Percentiles rank a stretch among this genome's conserved stretches.
Evolutionary conservation across 2,797 vertebrate species (phyloP).

Genomic region (Holocentrus rufus): DNA sequence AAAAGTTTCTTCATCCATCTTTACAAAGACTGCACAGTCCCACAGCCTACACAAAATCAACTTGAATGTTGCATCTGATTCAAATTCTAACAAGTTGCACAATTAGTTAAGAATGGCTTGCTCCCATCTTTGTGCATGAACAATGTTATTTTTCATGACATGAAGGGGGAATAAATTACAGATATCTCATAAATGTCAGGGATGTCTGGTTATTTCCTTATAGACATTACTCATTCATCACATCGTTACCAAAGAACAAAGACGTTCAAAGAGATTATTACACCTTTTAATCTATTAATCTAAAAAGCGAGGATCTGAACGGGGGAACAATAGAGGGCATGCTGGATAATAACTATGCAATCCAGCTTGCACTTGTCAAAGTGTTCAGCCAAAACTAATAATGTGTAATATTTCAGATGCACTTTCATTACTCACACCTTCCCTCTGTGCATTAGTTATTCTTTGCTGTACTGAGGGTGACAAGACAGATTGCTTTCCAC

Average conservation of each 20-base stretch:
- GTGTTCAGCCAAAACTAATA: slow-evolving; percentile 44
- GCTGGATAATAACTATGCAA: slow-evolving; percentile 32
- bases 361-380: slow-evolving; percentile 38
- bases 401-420: slow-evolving; percentile 45
- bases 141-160: not conserved
- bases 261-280: not conserved
- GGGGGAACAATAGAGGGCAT: slow-evolving; percentile 15
- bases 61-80: no score
- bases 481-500: slow-evolving; percentile 49
- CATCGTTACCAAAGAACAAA: slow-evolving; percentile 4
- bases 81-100: not conserved
- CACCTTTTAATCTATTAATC: slow-evolving; percentile 4
- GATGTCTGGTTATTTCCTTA: slow-evolving; percentile 1
- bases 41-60: no score
- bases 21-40: no score
- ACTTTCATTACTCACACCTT: slow-evolving; percentile 48
- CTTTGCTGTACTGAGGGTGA: slow-evolving; percentile 45
- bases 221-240: slow-evolving; percentile 7
- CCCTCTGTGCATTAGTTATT: slow-evolving; percentile 36
- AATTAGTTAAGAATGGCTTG: not conserved
- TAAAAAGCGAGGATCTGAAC: slow-evolving; percentile 10
- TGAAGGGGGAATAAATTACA: not conserved
- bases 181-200: not conserved
- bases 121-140: not conserved
- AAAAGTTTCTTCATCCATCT: no score